Base-by-base conservation (phyloP, 2,888 invertebrate genomes). In the Rhingia campestris region DNA sequence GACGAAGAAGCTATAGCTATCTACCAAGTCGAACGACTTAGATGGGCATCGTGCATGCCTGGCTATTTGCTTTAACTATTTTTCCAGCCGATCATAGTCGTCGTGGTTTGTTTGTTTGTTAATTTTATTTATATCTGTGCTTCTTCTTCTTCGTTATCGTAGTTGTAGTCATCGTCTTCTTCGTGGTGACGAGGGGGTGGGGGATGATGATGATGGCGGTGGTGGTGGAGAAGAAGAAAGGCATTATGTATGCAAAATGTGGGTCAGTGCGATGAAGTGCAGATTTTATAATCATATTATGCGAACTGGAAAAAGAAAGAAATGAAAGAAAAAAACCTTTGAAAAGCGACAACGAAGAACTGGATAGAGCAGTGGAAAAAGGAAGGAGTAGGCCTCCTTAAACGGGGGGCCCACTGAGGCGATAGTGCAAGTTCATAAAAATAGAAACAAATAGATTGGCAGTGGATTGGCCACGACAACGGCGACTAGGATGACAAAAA, bases 221-320 rank as follows among this genome's bases (percentile, higher is more conserved):
- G 51, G 10, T 47, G 49, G 58, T 5, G 67, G n/a, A 69, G 84
- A 30, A 70, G 79, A 84, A 79, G 79, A 79, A 79, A 79, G 70
- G 58, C 74, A 85, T 85, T 86, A 86, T 86, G 86, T 82, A 87
- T 86, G 86, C 77, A 82, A 88, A 88, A 88, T 88, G 88, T 88
- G 87, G 88, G 88, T 88, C 88, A 88, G 88, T 88, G 87, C 87
- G 88, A 88, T 88, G 88, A 88, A 88, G 88, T 88, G 88, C 88
- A 88, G 88, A 88, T 88, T 88, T 88, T 88, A 87, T 86, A 87
- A 86, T 87, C 87, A 70, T 84, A 86, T 85, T 76, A 80, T 85
- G 84, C 80, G 79, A 80, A 64, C 53, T 70, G 53, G 51, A 39
- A 54, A 53, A 61, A 39, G 41, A 61, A 69, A 39, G 64, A 63